phyloP scores from a whole-genome alignment of 2,797 vertebrate genomes.

The Scomberomorus guttatus region DNA sequence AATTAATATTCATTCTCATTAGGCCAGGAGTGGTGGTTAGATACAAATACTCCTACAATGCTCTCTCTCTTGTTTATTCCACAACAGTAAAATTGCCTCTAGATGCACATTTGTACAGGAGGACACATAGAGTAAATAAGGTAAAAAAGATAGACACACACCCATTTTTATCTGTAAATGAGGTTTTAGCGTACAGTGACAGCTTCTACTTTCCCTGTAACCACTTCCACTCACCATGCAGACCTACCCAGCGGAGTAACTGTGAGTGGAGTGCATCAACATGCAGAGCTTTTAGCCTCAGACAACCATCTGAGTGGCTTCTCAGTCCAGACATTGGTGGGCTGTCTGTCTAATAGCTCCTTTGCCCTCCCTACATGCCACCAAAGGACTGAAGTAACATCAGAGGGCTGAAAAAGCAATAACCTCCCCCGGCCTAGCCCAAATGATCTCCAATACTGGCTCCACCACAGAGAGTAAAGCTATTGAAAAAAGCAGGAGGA shows the following conservation, averaged over 20 bases:
- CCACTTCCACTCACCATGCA: slow-evolving; percentile 37
- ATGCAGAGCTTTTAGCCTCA: slow-evolving; percentile 59
- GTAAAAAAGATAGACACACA: background rate
- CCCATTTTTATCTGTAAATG: slow-evolving; percentile 30
- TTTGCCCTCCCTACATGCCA: slow-evolving; percentile 49
- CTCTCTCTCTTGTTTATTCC: slow-evolving; percentile 4
- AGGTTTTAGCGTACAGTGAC: slow-evolving; percentile 36
- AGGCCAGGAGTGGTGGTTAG: background rate
- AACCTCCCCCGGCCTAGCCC: slow-evolving; percentile 46
- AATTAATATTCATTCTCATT: slow-evolving; percentile 36
- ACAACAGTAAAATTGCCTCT: slow-evolving; percentile 23
- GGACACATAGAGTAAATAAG: slow-evolving; percentile 21
- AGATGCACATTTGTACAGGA: background rate
- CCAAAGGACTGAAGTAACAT: slow-evolving; percentile 56
- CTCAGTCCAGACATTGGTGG: slow-evolving; percentile 55
- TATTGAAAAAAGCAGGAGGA: background rate
- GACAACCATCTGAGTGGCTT: slow-evolving; percentile 54
- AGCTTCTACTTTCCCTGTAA: slow-evolving; percentile 38
- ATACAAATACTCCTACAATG: slow-evolving; percentile 24
- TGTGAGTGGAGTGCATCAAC: slow-evolving; percentile 47
- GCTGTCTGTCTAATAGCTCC: slow-evolving; percentile 52
- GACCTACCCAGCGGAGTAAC: slow-evolving; percentile 26
- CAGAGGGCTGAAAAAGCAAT: slow-evolving; percentile 60
- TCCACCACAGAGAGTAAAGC: slow-evolving; percentile 21
- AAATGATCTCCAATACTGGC: slow-evolving; percentile 44